A percentile compares a stretch with the other conserved stretches of the same genome.
phyloP scores from a whole-genome alignment of 2,888 invertebrate species.

The Cataglyphis rosenhaueri region DNA sequence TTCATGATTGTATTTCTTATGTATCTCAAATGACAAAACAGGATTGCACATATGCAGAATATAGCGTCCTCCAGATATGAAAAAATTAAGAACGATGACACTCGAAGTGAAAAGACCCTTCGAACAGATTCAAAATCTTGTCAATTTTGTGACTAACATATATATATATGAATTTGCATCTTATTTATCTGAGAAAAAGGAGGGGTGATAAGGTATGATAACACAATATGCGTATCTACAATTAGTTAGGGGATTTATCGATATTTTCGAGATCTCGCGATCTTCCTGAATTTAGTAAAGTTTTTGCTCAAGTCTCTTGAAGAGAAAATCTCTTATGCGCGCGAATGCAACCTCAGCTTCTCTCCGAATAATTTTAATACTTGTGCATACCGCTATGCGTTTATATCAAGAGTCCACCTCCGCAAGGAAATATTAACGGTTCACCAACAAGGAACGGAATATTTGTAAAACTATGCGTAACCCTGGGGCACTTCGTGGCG shows the following conservation, averaged over 20 bases:
- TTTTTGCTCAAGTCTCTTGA: conserved; percentile 31
- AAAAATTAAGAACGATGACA: conserved; percentile 10
- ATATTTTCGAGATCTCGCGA: background rate
- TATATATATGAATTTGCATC: background rate
- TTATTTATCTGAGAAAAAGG: background rate
- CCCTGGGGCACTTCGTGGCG: conserved; percentile 73
- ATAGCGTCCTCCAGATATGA: background rate
- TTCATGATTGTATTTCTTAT: conserved; percentile 30
- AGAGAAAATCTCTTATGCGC: conserved; percentile 30
- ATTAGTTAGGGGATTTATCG: conserved; percentile 57
- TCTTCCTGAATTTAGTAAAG: conserved; percentile 6
- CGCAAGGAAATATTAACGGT: conserved; percentile 76
- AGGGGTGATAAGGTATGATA: background rate
- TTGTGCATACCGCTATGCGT: conserved; percentile 13
- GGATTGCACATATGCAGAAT: background rate
- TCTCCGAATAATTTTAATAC: conserved; percentile 63
- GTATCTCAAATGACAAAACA: conserved; percentile 9
- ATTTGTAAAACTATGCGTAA: conserved; percentile 83
- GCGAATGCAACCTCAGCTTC: conserved; percentile 3
- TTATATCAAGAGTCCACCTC: conserved; percentile 40
- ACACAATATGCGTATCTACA: conserved; percentile 10
- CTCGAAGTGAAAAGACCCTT: background rate
- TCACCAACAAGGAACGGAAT: conserved; percentile 78
- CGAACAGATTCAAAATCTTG: background rate
- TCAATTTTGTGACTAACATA: background rate